phyloP scores from a whole-genome alignment of 2,888 invertebrate species.

The Antheraea assamensis region DNA sequence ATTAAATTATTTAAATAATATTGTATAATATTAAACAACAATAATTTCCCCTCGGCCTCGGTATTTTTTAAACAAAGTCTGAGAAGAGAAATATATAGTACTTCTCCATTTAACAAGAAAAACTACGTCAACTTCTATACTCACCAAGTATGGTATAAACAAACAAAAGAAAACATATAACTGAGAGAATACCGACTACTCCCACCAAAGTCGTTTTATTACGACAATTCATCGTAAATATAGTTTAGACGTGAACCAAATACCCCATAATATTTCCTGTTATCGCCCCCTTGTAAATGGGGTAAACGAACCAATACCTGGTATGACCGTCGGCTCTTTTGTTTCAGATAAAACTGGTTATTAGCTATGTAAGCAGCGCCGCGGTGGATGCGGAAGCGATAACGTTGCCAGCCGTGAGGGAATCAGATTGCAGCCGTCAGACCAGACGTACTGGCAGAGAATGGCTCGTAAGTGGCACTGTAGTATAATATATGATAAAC shows the following conservation, averaged over 20 bases:
- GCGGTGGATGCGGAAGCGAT: constrained; percentile 64
- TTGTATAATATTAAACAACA: no score
- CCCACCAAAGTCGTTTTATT: not conserved
- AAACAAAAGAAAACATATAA: not conserved
- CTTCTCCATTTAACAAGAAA: not conserved
- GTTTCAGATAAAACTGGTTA: constrained; percentile 58
- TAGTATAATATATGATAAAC: constrained; percentile 42
- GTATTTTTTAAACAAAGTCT: no score
- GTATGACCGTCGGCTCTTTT: constrained; percentile 55
- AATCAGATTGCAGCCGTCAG: constrained; percentile 70
- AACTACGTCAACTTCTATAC: not conserved
- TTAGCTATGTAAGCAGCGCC: constrained; percentile 40
- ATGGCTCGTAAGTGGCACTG: constrained; percentile 54
- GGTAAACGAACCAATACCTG: constrained; percentile 45
- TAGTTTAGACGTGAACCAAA: constrained; percentile 36
- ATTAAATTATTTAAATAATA: no score
- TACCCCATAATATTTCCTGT: constrained; percentile 34
- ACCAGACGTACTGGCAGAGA: constrained; percentile 58
- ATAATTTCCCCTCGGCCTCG: no score
- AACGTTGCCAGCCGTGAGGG: constrained; percentile 65
- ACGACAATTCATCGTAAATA: constrained; percentile 9
- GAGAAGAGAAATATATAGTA: no score
- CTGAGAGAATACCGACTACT: not conserved
- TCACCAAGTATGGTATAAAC: not conserved
- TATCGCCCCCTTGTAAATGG: constrained; percentile 44